Evolutionary conservation across 1,140 invertebrate genomes (phyloP).

Genomic region (Paralvinella palmiformis): DNA sequence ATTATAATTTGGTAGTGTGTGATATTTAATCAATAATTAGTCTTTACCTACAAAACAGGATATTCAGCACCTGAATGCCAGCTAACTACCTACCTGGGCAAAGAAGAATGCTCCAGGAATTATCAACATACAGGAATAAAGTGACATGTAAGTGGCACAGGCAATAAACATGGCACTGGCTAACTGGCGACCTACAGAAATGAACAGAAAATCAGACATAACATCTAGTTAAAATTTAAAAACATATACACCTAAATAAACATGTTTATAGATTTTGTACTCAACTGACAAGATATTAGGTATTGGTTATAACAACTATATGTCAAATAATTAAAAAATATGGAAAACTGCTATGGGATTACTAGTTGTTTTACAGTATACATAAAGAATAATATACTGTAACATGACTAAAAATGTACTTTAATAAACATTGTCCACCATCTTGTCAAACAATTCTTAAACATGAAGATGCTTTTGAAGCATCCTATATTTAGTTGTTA

Average conservation of each 20-base stretch:
- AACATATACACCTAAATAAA: background rate
- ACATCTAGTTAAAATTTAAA: background rate
- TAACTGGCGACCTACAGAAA: conserved; percentile 46
- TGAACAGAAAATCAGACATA: background rate
- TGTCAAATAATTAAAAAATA: background rate
- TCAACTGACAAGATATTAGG: background rate
- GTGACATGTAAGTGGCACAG: conserved; percentile 70
- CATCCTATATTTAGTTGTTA: no score
- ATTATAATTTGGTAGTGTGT: background rate
- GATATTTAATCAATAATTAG: background rate
- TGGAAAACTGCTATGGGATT: no score
- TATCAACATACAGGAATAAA: conserved; percentile 80
- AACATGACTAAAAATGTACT: background rate
- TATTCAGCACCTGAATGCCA: background rate
- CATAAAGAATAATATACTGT: background rate
- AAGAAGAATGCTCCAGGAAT: conserved; percentile 66
- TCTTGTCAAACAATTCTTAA: no score
- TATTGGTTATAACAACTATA: background rate
- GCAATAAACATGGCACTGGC: conserved; percentile 64
- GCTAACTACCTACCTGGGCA: conserved; percentile 33
- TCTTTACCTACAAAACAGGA: background rate
- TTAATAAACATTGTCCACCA: conserved; percentile 10
- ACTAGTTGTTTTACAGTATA: background rate
- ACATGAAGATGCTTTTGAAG: no score
- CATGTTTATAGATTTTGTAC: background rate